phyloP scores from a whole-genome alignment of 1,140 invertebrate species.

The Pentalonia nigronervosa region DNA sequence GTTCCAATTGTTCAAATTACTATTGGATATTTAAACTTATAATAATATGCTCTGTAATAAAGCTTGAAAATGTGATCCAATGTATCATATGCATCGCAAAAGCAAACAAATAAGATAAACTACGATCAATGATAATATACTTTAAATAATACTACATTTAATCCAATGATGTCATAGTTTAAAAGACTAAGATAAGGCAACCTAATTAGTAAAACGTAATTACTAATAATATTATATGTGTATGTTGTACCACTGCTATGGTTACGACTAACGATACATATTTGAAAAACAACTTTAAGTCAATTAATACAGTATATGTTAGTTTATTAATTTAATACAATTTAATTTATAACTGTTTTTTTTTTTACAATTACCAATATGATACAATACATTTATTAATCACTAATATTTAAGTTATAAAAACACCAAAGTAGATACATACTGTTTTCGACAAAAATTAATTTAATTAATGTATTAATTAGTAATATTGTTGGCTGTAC shows the following conservation, averaged over 20 bases:
- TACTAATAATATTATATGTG: neutral
- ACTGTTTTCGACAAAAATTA: neutral
- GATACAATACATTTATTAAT: neutral
- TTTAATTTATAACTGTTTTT: neutral
- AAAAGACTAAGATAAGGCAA: neutral
- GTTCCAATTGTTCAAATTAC: too few species aligned
- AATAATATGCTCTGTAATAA: too few species aligned
- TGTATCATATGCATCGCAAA: neutral
- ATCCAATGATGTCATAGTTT: neutral
- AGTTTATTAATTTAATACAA: neutral
- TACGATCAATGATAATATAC: neutral
- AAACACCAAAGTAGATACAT: neutral
- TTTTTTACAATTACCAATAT: neutral
- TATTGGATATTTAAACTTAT: too few species aligned
- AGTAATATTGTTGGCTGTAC: neutral
- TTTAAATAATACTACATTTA: neutral
- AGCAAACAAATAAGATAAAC: neutral
- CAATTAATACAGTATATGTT: neutral
- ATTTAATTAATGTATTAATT: neutral
- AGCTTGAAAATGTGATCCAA: too few species aligned
- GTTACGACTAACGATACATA: neutral
- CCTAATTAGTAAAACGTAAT: neutral
- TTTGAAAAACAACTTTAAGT: neutral
- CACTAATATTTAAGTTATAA: neutral
- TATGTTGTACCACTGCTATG: neutral